These are phyloP conservation scores for western clawed frog (Xenopus tropicalis) DNA, from an alignment of 2,113 vertebrate genomes.

Conservation along the genomic window DNA sequence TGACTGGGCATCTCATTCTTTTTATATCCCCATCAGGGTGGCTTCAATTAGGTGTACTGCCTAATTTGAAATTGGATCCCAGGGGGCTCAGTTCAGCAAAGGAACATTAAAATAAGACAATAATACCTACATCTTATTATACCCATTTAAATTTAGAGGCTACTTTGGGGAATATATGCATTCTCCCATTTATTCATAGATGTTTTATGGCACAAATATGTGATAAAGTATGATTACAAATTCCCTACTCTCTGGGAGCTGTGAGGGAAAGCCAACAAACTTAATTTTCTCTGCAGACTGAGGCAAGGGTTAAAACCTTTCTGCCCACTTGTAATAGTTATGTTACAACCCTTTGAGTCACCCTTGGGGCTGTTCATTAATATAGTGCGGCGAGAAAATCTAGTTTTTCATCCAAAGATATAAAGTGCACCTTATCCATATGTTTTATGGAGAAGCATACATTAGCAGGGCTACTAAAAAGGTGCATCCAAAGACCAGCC, in stretches of 20 bases:
- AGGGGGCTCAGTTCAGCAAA: conserved; percentile 29
- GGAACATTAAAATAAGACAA: conserved; percentile 46
- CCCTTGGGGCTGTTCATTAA: background rate
- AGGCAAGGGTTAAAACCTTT: background rate
- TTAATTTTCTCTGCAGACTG: background rate
- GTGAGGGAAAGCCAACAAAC: background rate
- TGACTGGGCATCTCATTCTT: conserved; percentile 41
- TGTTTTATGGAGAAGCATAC: background rate
- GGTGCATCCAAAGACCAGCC: background rate
- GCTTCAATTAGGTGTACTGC: conserved; percentile 43
- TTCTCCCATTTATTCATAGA: conserved; percentile 18
- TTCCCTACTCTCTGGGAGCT: background rate
- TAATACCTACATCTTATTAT: conserved; percentile 46
- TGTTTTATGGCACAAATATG: conserved; percentile 33
- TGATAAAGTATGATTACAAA: conserved; percentile 35
- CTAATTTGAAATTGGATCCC: conserved; percentile 39
- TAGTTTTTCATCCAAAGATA: background rate
- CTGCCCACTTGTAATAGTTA: background rate
- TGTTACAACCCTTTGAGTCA: background rate
- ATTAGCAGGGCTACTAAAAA: background rate
- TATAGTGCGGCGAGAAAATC: background rate
- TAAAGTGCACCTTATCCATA: background rate
- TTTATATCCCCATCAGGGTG: conserved; percentile 46
- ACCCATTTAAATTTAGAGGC: conserved; percentile 39
- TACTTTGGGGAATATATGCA: conserved; percentile 28